Conservation (phyloP, 2,113 vertebrate genomes). For the Zeus faber region DNA sequence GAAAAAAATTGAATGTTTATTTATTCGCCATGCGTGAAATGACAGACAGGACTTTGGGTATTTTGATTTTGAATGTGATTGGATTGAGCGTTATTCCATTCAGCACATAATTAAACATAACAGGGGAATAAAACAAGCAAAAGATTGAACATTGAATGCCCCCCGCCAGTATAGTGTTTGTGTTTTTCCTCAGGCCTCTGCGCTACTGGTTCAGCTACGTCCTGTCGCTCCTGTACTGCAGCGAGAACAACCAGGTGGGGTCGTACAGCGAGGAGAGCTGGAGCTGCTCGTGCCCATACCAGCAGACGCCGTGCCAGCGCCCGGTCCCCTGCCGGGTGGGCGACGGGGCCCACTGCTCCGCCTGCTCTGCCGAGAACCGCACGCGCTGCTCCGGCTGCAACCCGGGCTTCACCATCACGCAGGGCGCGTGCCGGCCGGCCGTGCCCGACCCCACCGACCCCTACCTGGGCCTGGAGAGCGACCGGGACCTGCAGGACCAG, state of each 20-base stretch:
- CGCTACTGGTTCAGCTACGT: conserved; percentile 86
- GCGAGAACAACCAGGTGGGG: conserved; percentile 83
- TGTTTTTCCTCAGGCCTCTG: conserved; percentile 75
- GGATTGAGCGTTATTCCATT: no score
- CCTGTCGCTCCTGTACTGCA: conserved; percentile 93
- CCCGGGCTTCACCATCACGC: conserved; percentile 81
- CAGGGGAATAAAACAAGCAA: not conserved
- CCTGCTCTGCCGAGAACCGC: conserved; percentile 86
- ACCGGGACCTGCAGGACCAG: conserved; percentile 86
- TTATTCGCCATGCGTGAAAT: conserved; percentile 16
- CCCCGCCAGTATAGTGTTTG: not conserved
- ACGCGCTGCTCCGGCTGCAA: conserved; percentile 91
- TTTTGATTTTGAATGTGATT: conserved; percentile 21
- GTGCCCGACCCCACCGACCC: conserved; percentile 92
- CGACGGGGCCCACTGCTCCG: conserved; percentile 80
- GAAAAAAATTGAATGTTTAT: conserved; percentile 9
- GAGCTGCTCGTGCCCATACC: conserved; percentile 86
- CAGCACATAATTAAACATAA: not conserved
- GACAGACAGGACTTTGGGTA: conserved; percentile 3
- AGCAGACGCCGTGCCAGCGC: conserved; percentile 86
- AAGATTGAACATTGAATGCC: not conserved
- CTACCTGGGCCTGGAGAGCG: conserved; percentile 90
- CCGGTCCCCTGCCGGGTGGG: conserved; percentile 87
- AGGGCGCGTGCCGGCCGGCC: conserved; percentile 85
- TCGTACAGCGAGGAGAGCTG: conserved; percentile 85